Conservation (phyloP, 64 coral and sea anemone species). For the Pocillopora verrucosa region DNA sequence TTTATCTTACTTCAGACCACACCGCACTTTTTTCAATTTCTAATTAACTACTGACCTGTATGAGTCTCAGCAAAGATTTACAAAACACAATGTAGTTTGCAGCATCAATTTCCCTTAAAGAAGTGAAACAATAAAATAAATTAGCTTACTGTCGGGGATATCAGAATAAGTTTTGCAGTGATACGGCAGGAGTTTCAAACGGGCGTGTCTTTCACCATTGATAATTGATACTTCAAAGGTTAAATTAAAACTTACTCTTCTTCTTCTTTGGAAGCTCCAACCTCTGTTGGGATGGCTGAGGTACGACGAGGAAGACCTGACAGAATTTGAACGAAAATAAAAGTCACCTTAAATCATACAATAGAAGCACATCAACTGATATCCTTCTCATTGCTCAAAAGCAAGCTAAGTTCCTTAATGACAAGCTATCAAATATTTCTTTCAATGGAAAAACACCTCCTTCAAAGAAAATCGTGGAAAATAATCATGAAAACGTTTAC, state of each 20-base stretch:
- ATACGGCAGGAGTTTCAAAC: too few relatives aligned
- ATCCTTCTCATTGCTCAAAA: background rate
- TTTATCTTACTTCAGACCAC: too few relatives aligned
- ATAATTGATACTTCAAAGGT: too few relatives aligned
- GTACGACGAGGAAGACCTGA: slow-evolving; percentile 56
- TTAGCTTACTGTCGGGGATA: too few relatives aligned
- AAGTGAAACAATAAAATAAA: background rate
- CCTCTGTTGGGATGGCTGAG: slow-evolving; percentile 60
- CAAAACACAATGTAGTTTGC: slow-evolving; percentile 78
- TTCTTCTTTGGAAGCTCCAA: slow-evolving; percentile 33
- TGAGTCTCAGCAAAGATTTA: slow-evolving; percentile 72
- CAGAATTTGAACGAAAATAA: background rate
- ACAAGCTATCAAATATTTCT: too few relatives aligned
- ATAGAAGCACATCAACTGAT: background rate
- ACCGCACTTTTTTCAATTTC: background rate
- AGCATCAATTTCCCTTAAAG: slow-evolving; percentile 82
- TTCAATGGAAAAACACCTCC: background rate
- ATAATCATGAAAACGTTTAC: background rate
- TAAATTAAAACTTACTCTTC: slow-evolving; percentile 2
- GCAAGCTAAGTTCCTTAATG: background rate
- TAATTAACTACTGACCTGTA: slow-evolving; percentile 54
- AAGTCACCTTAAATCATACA: background rate
- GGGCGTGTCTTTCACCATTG: background rate
- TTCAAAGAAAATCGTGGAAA: background rate
- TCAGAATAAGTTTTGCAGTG: too few relatives aligned